Base-by-base conservation (phyloP, 2,888 invertebrate species). In the Zeuzera pyrina region DNA sequence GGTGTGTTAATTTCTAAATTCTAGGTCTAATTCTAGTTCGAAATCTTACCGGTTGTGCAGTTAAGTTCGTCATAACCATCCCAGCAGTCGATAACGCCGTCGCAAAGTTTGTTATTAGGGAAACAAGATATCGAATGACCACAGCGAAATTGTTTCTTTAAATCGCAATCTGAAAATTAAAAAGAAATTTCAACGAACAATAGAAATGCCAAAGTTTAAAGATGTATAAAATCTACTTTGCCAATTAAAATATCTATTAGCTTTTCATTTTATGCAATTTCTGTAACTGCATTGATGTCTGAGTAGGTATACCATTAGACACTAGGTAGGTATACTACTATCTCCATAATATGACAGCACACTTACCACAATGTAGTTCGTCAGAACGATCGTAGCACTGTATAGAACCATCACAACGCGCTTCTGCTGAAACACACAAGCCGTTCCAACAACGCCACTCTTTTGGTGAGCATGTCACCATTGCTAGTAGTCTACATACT, bases 371-470 rank as follows among this genome's bases (percentile, higher is more conserved):
- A 57, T 89, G 83, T 53, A 84, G 81, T 76, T 92, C 92, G 64
- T 92, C 92, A 11, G 89, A 88, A 57, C 87, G 86, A 59, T 92
- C 90, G 47, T 88, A 89, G 65, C 92, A 92, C 57, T 92, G 88
- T 51, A 90, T 85, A 33, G 86, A 77, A 8, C 92, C 91, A 57
- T 92, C 90, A 64, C 92, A 92, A 16, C 87, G 85, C 35, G 88
- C 87, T 15, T 72, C 76, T 21, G 74, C 64, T 1, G 87, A 81
- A 29, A 92, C 88, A 55, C 92, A 92, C 35, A 89, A 81, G 11
- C 87, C 86, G 52, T 91, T 90, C n/a, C 86, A 86, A 57, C 92
- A 92, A 33, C 87, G 88, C 87, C 91, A 91, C 52, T 89, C 88
- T 35, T 86, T 79, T 15, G 85, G 67, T 10, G 87, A 78, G 50